These are phyloP conservation scores for Parotocinclus haroldoi DNA, from an alignment of 2,797 vertebrate species.

Conservation along the genomic window DNA sequence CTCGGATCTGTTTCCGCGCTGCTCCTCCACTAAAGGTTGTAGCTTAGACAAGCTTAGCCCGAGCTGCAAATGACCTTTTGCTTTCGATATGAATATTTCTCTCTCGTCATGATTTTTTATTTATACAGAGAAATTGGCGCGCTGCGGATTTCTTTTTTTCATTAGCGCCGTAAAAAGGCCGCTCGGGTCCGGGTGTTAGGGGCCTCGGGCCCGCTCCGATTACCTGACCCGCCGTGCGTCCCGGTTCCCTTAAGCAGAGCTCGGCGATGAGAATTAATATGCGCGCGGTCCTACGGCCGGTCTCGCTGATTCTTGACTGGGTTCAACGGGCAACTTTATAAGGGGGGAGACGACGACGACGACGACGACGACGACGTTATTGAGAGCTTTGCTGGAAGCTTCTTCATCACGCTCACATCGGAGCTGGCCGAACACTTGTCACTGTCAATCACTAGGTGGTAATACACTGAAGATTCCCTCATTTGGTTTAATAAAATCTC, in stretches of 20 bases:
- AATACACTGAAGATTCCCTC: constrained; percentile 98
- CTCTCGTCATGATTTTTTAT: constrained; percentile 82
- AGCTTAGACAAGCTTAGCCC: constrained; percentile 93
- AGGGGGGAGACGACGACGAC: too few species aligned
- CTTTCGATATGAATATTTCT: constrained; percentile 98
- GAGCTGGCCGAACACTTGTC: constrained; percentile 90
- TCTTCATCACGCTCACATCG: constrained; percentile 92
- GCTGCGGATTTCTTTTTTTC: constrained; percentile 83
- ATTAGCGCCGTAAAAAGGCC: constrained; percentile 92
- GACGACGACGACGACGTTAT: too few species aligned
- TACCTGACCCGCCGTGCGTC: constrained; percentile 43
- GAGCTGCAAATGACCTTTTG: constrained; percentile 91
- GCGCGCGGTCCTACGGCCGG: constrained; percentile 68
- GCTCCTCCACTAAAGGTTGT: constrained; percentile 88
- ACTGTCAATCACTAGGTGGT: constrained; percentile 99
- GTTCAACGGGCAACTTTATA: constrained; percentile 91
- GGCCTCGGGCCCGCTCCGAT: constrained; percentile 64
- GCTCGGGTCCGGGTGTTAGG: constrained; percentile 70
- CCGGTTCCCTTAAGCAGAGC: constrained; percentile 58
- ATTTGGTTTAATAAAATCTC: constrained; percentile 99
- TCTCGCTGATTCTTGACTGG: constrained; percentile 77
- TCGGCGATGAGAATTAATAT: constrained; percentile 94
- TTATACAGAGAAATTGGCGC: constrained; percentile 87
- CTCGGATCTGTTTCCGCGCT: constrained; percentile 58
- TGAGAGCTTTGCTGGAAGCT: constrained; percentile 91